phyloP scores from a whole-genome alignment of 2,113 vertebrate genomes.

The Passer domesticus region DNA sequence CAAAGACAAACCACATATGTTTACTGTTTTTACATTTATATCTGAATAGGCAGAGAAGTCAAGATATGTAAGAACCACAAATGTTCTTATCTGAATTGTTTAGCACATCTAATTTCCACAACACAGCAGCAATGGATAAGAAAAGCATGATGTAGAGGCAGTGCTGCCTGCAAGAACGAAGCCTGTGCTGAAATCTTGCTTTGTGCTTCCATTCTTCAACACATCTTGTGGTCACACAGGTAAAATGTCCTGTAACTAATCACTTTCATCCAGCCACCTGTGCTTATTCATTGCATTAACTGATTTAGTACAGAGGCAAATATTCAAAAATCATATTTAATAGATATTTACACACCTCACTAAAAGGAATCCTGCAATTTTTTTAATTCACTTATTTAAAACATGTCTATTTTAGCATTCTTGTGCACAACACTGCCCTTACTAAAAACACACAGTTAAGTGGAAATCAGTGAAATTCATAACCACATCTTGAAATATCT shows the following conservation, averaged over 20 bases:
- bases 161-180: neutral
- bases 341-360: rapidly evolving
- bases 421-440: neutral
- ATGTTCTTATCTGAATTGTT: neutral
- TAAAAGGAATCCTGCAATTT: neutral
- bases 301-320: neutral
- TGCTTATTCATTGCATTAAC: neutral
- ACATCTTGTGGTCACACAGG: rapidly evolving
- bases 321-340: neutral
- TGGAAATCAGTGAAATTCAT: neutral
- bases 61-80: neutral
- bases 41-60: neutral
- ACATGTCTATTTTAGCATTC: neutral
- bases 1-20: neutral
- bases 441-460: neutral
- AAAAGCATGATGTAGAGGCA: neutral
- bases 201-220: neutral
- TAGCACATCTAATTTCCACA: neutral
- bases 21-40: neutral
- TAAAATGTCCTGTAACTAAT: neutral
- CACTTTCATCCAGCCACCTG: neutral
- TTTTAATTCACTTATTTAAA: neutral
- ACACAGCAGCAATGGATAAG: neutral
- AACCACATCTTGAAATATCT: neutral
- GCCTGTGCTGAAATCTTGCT: neutral